Evolutionary conservation across 2,888 invertebrate species (phyloP).

Genomic region (Cephalotes varians): DNA sequence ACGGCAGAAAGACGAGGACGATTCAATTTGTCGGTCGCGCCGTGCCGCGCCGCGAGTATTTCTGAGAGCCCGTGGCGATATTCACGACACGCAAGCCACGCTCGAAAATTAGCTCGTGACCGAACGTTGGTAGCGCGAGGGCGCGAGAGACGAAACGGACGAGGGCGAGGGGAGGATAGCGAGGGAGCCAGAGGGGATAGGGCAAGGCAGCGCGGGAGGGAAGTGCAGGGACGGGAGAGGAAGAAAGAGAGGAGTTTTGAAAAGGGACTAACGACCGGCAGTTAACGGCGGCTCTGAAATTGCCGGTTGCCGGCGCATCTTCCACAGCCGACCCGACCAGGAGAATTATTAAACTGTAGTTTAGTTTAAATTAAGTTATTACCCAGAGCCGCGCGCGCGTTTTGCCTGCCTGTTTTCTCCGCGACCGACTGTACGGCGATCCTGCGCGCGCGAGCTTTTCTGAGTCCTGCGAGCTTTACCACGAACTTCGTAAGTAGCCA

Average conservation of each 20-base stretch:
- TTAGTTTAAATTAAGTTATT: constrained; percentile 86
- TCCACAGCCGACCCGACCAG: constrained; percentile 81
- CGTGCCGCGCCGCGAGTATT: constrained; percentile 71
- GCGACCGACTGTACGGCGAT: constrained; percentile 54
- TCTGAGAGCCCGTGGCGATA: constrained; percentile 76
- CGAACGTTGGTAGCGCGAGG: constrained; percentile 58
- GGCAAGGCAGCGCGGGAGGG: constrained; percentile 57
- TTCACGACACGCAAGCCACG: constrained; percentile 78
- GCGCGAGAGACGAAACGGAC: constrained; percentile 42
- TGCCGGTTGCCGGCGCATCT: constrained; percentile 85
- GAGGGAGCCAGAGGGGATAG: constrained; percentile 25
- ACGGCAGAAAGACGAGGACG: constrained; percentile 74
- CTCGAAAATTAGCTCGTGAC: constrained; percentile 80
- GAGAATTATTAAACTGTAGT: constrained; percentile 86
- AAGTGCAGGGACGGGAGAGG: constrained; percentile 67
- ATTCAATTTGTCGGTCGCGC: constrained; percentile 83
- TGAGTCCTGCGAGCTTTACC: background rate
- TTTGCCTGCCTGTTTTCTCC: constrained; percentile 77
- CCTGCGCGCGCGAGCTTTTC: constrained; percentile 33
- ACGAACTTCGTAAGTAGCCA: background rate
- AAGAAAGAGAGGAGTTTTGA: constrained; percentile 85
- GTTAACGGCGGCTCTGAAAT: constrained; percentile 86
- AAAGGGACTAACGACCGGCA: constrained; percentile 86
- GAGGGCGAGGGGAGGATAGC: constrained; percentile 40
- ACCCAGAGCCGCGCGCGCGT: constrained; percentile 81